Evolutionary conservation across 2,113 vertebrate species (phyloP), one percentile per base, ranked within the genome.

Genomic region (Craseonycteris thonglongyai): DNA sequence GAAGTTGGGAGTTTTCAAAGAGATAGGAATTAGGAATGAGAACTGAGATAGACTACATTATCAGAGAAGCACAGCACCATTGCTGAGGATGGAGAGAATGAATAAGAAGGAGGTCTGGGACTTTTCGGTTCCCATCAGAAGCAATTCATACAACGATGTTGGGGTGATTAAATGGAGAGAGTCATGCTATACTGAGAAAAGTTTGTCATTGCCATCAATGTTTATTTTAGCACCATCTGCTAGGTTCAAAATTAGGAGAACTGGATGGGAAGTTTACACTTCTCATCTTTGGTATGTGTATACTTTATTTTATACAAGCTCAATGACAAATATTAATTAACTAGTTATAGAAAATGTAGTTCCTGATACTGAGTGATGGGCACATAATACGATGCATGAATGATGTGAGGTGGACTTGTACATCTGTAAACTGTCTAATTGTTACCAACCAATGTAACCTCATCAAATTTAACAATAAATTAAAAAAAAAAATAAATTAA

Each of bases 191-290:
- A 16, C 26, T 66, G 42, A 84, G 38, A 84, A 92, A 95, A 30
- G 16, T 56, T 14, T 40, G 24, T 56, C 56, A 35, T 16, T 54
- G 19, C 10, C n/a, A 93, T 76, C 59, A 40, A 38, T 93, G 88
- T 88, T 96, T 86, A 86, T 58, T 45, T 84, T 86, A 92, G 86
- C 35, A 65, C n/a, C 78, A 86, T 82, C 81, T 95, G 85, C 68
- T 85, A 35, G 6, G 28, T 63, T 96, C 35, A 85, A 91, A 72
- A 69, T 80, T 81, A 75, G n/a, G 58, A 88, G 76, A 85, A 83
- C 26, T 71, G 58, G 26, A 28, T 68, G 14, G 42, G 28, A 81
- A 30, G 16, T 92, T 95, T 76, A 81, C 26, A 35, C 0, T 47
- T 42, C 92, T 42, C 92, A 33, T 16, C 19, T 93, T 69, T 93